Percentiles rank a stretch among this genome's conserved stretches.
Conservation (phyloP, 2,888 invertebrate species). For the Synanthedon andrenaeformis region DNA sequence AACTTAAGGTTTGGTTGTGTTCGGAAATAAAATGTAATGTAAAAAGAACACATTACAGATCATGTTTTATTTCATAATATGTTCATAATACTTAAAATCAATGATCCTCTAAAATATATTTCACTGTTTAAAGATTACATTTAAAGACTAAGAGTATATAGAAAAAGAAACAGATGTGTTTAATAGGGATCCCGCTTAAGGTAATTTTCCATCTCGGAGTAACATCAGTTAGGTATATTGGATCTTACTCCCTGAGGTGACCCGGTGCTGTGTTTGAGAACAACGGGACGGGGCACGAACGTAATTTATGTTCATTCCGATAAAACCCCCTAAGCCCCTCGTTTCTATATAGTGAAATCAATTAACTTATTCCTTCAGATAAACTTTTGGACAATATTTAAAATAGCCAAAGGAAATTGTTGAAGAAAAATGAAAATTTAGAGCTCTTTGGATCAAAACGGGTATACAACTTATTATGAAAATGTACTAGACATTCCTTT, state of each 20-base stretch:
- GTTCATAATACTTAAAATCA: conserved; percentile 7
- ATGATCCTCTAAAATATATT: conserved; percentile 12
- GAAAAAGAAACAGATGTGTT: conserved; percentile 8
- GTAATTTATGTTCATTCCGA: conserved; percentile 6
- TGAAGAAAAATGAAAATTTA: conserved; percentile 1
- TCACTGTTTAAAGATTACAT: conserved; percentile 7
- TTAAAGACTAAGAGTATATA: conserved; percentile 1
- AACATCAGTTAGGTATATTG: conserved; percentile 11
- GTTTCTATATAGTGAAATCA: background rate
- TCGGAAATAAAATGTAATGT: no score
- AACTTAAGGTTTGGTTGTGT: no score
- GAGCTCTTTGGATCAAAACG: conserved; percentile 22
- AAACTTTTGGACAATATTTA: background rate
- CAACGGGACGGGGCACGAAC: conserved; percentile 2
- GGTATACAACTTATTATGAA: conserved; percentile 9
- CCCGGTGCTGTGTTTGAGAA: background rate
- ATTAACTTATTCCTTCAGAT: background rate
- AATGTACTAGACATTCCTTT: conserved; percentile 6
- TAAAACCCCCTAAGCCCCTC: conserved; percentile 2
- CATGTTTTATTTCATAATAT: no score
- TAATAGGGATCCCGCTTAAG: conserved; percentile 11
- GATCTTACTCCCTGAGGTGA: conserved; percentile 9
- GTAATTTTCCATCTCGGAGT: conserved; percentile 12
- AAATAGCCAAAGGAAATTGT: background rate
- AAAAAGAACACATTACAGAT: no score